These are phyloP conservation scores for Nomada ruficornis DNA, from an alignment of 2,888 invertebrate species.

Conservation along the genomic window DNA sequence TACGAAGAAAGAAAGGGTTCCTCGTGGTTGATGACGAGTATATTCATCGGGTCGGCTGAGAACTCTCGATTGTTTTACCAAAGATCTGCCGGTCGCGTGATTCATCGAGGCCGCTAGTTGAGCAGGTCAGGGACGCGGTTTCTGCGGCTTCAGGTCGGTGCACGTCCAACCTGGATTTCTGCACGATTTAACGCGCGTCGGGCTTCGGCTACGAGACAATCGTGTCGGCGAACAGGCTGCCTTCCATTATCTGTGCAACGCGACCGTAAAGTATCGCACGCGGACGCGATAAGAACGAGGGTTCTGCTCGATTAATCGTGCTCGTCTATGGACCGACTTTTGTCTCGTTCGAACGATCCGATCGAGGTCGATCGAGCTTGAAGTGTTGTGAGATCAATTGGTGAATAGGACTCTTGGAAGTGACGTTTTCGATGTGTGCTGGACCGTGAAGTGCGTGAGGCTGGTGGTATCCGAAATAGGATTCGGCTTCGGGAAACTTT, in stretches of 20 bases:
- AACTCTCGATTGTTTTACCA: constrained; percentile 63
- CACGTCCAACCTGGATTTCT: constrained; percentile 67
- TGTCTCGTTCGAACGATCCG: neutral
- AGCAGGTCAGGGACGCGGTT: constrained; percentile 71
- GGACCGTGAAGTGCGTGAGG: neutral
- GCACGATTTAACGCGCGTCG: constrained; percentile 63
- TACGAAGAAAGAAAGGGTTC: neutral
- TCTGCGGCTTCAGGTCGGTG: constrained; percentile 66
- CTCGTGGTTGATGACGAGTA: neutral
- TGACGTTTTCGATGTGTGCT: constrained; percentile 4
- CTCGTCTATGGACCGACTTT: constrained; percentile 14
- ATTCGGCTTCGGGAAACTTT: neutral
- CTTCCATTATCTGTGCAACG: constrained; percentile 34
- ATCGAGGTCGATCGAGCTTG: neutral
- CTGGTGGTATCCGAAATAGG: neutral
- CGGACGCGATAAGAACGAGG: constrained; percentile 54
- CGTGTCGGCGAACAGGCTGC: neutral
- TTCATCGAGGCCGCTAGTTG: constrained; percentile 71
- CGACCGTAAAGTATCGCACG: constrained; percentile 38
- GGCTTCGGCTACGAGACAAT: constrained; percentile 43
- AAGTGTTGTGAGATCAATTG: neutral
- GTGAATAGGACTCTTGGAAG: constrained; percentile 7
- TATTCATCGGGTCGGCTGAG: constrained; percentile 26
- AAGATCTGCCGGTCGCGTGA: constrained; percentile 65
- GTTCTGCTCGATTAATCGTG: constrained; percentile 29